Percentiles rank a stretch among this genome's conserved stretches.
Evolutionary conservation across 2,888 invertebrate genomes (phyloP).

Genomic region (Ectropis crepuscularia): DNA sequence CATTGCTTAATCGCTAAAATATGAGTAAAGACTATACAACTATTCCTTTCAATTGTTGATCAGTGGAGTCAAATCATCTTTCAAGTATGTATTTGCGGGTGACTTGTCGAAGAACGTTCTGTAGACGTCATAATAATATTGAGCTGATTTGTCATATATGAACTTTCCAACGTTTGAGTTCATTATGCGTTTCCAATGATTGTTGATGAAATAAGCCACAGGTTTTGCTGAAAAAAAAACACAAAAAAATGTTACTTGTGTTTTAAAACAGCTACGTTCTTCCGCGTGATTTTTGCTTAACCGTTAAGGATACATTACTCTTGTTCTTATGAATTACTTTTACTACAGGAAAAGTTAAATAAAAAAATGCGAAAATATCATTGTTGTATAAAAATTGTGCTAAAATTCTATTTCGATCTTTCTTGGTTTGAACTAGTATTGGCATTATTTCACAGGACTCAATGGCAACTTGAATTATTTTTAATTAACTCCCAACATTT

Average conservation of each 20-base stretch:
- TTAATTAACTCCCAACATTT: too few species aligned
- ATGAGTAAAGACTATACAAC: slow-evolving; percentile 30
- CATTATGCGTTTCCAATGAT: slow-evolving; percentile 51
- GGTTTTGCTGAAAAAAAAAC: slow-evolving; percentile 39
- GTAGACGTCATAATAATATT: slow-evolving; percentile 45
- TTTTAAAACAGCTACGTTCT: neutral
- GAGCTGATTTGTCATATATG: slow-evolving; percentile 52
- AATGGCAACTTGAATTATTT: too few species aligned
- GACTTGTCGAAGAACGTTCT: slow-evolving; percentile 49
- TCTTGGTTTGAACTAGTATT: too few species aligned
- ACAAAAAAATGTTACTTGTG: neutral
- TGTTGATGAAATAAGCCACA: slow-evolving; percentile 43
- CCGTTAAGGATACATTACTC: too few species aligned
- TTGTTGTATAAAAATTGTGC: too few species aligned
- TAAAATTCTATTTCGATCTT: too few species aligned
- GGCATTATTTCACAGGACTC: too few species aligned
- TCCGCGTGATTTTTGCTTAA: neutral
- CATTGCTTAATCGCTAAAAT: too few species aligned
- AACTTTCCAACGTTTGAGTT: slow-evolving; percentile 45
- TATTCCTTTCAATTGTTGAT: slow-evolving; percentile 41
- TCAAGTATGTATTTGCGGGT: slow-evolving; percentile 50
- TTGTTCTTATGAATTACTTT: too few species aligned
- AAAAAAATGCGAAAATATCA: too few species aligned
- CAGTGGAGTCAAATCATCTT: slow-evolving; percentile 46
- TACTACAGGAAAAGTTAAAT: too few species aligned